Conservation (phyloP, 1,140 invertebrate species). For the Protaetia brevitarsis region DNA sequence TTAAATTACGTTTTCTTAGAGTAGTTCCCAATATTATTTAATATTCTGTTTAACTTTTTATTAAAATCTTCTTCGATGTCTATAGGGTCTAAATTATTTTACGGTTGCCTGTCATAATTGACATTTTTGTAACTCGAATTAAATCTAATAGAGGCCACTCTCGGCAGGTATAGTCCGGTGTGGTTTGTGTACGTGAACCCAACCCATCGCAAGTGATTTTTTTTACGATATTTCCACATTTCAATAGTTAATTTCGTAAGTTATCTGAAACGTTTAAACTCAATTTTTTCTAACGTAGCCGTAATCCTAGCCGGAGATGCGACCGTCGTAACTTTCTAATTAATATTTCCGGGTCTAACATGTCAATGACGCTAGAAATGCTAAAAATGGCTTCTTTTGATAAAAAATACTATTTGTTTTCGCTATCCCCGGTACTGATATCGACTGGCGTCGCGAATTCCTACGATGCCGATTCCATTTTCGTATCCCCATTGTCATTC, state of each 20-base stretch:
- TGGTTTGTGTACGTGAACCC: constrained; percentile 27
- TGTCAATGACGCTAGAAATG: constrained; percentile 24
- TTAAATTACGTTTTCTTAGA: no score
- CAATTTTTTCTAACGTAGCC: not conserved
- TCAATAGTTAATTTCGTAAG: constrained; percentile 16
- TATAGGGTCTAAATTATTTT: not conserved
- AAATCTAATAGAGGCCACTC: constrained; percentile 19
- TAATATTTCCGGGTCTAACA: constrained; percentile 25
- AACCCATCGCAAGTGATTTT: constrained; percentile 28
- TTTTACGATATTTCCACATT: constrained; percentile 24
- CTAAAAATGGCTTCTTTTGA: constrained; percentile 25
- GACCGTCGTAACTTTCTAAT: constrained; percentile 7
- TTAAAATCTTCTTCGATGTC: not conserved
- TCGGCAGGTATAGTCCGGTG: constrained; percentile 10
- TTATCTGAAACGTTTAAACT: constrained; percentile 12
- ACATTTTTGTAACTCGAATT: not conserved
- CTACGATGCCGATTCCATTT: not conserved
- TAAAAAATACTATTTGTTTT: constrained; percentile 18
- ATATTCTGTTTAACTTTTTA: not conserved
- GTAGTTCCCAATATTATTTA: no score
- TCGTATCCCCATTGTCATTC: not conserved
- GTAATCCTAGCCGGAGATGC: not conserved
- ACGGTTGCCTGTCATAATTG: not conserved
- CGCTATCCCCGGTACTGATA: not conserved
- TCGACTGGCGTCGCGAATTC: not conserved